Conservation (phyloP, 2,888 invertebrate genomes). For the Tineola bisselliella region DNA sequence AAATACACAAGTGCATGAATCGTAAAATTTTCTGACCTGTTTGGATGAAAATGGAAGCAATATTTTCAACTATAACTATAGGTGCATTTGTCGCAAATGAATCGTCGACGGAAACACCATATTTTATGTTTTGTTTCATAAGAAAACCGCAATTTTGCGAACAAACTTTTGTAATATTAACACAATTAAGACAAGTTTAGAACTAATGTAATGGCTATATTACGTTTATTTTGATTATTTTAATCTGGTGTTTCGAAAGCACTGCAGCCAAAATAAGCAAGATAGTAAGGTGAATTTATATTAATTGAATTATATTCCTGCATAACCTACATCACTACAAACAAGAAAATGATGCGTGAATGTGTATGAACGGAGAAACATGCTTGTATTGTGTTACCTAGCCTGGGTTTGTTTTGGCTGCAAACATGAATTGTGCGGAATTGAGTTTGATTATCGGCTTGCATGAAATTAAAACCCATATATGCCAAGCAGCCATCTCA, state of each 20-base stretch:
- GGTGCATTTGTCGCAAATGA: neutral
- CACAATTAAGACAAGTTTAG: no score
- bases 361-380: no score
- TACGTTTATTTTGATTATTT: no score
- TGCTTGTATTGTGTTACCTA: no score
- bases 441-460: constrained; percentile 58
- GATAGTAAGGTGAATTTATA: no score
- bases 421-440: neutral
- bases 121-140: neutral
- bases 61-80: neutral
- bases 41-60: constrained; percentile 1
- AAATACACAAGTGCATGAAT: constrained; percentile 40
- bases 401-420: neutral
- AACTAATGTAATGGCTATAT: no score
- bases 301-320: no score
- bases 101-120: neutral
- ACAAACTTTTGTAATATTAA: no score
- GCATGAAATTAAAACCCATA: constrained; percentile 63
- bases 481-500: neutral
- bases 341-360: no score
- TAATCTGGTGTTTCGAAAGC: no score
- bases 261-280: no score
- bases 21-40: constrained; percentile 29
- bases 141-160: neutral
- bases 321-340: no score